A percentile compares a stretch with the other conserved stretches of the same genome.
These are phyloP conservation scores for Catharus fuscescens DNA, from an alignment of 2,113 vertebrate species.

Conservation along the genomic window DNA sequence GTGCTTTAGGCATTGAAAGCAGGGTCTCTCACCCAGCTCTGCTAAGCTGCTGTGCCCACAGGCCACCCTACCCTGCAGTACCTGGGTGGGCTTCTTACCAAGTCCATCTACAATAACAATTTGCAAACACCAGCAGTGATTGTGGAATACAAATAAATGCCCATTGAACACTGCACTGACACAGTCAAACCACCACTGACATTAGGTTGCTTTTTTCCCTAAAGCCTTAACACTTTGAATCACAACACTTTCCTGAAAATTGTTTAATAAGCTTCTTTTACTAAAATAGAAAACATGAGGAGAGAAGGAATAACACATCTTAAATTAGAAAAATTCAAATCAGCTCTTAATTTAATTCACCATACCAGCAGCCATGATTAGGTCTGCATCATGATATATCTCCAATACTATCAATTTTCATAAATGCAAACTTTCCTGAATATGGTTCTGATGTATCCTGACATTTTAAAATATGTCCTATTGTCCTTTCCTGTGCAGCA, in stretches of 20 bases:
- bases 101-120: background rate
- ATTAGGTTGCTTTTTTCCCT: background rate
- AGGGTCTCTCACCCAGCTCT: background rate
- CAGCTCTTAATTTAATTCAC: constrained; percentile 79
- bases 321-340: constrained; percentile 81
- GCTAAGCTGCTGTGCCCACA: background rate
- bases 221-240: background rate
- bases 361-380: constrained; percentile 71
- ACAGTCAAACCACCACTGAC: background rate
- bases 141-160: background rate
- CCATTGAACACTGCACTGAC: background rate
- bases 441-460: constrained; percentile 81
- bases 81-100: background rate
- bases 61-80: background rate
- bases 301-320: constrained; percentile 61
- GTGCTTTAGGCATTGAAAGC: background rate
- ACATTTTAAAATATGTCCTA: constrained; percentile 89
- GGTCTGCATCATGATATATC: constrained; percentile 81
- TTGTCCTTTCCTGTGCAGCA: constrained; percentile 83
- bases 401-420: constrained; percentile 84
- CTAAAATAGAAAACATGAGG: constrained; percentile 22
- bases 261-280: constrained; percentile 48
- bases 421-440: constrained; percentile 82
- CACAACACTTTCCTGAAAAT: constrained; percentile 10
- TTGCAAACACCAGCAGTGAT: background rate